Conservation (phyloP, 2,888 invertebrate species). For the Oligia fasciuncula region DNA sequence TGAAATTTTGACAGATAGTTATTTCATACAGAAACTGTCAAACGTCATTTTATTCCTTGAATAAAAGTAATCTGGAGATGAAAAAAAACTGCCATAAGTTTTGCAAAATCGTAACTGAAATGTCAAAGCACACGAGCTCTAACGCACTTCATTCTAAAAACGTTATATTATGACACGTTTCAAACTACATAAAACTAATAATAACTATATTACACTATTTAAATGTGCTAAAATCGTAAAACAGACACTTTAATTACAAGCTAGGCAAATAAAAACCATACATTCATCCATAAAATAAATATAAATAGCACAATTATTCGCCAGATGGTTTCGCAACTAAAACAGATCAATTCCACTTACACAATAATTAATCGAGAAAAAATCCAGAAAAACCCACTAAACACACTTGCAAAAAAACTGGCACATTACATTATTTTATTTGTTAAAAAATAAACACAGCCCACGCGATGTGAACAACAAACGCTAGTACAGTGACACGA, state of each 20-base stretch:
- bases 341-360: conserved; percentile 41
- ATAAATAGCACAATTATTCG: not conserved
- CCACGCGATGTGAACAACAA: too few species aligned
- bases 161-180: not conserved
- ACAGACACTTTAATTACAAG: not conserved
- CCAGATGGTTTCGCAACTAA: conserved; percentile 7
- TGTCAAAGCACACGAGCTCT: not conserved
- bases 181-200: not conserved
- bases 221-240: not conserved
- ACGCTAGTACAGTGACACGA: conserved; percentile 59
- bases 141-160: not conserved
- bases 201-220: not conserved
- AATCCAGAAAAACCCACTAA: conserved; percentile 28
- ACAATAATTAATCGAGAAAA: conserved; percentile 22
- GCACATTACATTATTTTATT: conserved; percentile 52
- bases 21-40: too few species aligned
- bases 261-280: conserved; percentile 1
- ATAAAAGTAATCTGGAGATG: too few species aligned
- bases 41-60: too few species aligned
- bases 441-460: conserved; percentile 42
- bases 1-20: too few species aligned
- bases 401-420: conserved; percentile 39
- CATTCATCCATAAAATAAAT: conserved; percentile 2
- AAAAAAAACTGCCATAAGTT: too few species aligned
- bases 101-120: conserved; percentile 18